These are phyloP conservation scores for Ramphastos sulfuratus DNA, from an alignment of 2,113 vertebrate species.

Conservation along the genomic window DNA sequence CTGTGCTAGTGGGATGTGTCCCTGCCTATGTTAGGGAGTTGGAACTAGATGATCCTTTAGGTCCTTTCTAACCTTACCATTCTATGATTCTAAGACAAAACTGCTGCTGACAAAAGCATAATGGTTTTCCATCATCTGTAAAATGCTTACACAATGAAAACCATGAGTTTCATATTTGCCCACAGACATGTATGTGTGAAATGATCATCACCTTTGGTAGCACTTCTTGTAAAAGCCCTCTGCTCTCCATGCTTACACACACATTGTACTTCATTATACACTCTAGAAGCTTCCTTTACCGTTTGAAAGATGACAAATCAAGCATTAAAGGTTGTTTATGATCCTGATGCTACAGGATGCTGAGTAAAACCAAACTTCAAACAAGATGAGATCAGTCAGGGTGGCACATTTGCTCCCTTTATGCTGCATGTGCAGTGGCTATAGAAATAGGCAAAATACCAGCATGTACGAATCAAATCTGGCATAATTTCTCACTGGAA, in stretches of 20 bases:
- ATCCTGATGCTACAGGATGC: conserved; percentile 17
- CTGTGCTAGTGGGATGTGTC: no score
- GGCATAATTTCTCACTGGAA: background rate
- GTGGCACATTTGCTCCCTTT: background rate
- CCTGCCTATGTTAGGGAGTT: no score
- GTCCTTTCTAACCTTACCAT: no score
- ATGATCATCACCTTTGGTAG: background rate
- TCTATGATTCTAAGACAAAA: background rate
- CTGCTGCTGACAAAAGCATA: background rate
- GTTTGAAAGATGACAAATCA: background rate
- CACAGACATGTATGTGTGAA: background rate
- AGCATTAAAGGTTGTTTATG: background rate
- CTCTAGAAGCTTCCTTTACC: background rate
- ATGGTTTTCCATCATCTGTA: background rate
- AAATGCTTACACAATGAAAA: background rate
- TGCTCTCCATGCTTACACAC: background rate
- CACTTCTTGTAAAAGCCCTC: background rate
- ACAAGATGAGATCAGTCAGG: conserved; percentile 27
- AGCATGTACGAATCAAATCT: background rate
- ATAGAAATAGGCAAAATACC: background rate
- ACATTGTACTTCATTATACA: background rate
- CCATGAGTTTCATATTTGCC: background rate
- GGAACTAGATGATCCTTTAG: no score
- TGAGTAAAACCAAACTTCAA: background rate
- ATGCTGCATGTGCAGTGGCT: background rate